Evolutionary conservation across 2,113 vertebrate species (phyloP).

Genomic region (Cinclus mexicanus): DNA sequence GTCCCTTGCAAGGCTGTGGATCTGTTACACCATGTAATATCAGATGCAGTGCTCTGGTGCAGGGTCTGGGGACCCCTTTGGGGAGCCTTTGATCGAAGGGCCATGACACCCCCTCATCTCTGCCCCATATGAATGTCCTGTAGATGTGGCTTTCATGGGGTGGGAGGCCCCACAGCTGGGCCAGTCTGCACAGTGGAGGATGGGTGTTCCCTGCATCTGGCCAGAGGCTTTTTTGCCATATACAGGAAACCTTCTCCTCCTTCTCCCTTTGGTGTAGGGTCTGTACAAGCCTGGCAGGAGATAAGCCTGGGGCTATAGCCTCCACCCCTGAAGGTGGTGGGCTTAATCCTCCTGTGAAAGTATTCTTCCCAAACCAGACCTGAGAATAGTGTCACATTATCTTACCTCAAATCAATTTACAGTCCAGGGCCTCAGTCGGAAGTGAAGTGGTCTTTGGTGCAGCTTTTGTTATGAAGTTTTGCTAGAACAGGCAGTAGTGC

Average conservation of each 20-base stretch:
- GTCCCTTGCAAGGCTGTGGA: background rate
- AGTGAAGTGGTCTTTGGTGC: accelerated
- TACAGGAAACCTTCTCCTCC: background rate
- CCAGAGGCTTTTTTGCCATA: background rate
- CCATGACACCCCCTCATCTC: background rate
- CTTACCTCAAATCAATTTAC: background rate
- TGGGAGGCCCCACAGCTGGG: background rate
- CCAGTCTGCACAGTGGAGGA: accelerated
- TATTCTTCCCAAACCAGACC: background rate
- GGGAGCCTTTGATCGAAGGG: background rate
- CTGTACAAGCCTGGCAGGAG: background rate
- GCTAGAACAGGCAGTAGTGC: background rate
- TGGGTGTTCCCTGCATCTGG: background rate
- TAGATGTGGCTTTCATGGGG: background rate
- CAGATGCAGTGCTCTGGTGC: background rate
- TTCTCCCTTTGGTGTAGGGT: background rate
- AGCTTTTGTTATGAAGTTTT: background rate
- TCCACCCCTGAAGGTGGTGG: background rate
- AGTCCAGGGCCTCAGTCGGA: background rate
- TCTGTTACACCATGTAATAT: background rate
- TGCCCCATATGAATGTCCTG: accelerated
- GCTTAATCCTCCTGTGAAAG: background rate
- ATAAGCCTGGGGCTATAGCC: background rate
- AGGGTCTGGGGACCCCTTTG: background rate
- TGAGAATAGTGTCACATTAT: background rate